phyloP scores from a whole-genome alignment of 1,140 invertebrate genomes.

The Pseudomyrmex cubaensis region DNA sequence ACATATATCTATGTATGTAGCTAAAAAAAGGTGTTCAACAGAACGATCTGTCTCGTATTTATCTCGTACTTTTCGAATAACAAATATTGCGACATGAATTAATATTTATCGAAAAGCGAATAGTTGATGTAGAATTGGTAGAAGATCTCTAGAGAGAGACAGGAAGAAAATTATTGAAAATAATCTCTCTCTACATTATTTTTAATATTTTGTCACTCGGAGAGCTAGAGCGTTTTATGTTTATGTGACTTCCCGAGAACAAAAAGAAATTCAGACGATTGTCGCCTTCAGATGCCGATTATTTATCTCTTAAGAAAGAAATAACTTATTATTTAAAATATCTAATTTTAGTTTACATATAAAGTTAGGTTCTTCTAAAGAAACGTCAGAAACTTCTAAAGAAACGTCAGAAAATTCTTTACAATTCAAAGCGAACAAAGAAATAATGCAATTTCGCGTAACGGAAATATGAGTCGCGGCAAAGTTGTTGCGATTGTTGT shows the following conservation, averaged over 20 bases:
- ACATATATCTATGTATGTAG: slow-evolving; percentile 26
- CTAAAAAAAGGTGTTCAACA: not conserved
- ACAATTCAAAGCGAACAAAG: slow-evolving; percentile 4
- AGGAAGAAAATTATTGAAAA: not conserved
- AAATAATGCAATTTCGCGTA: slow-evolving; percentile 25
- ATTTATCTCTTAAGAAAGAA: no score
- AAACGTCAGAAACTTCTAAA: not conserved
- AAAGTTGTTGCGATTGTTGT: slow-evolving; percentile 42
- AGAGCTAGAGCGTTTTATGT: no score
- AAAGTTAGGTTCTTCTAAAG: not conserved
- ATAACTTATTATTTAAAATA: no score
- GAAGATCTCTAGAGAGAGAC: no score
- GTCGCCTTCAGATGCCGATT: no score
- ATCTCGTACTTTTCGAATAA: not conserved
- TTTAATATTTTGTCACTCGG: no score
- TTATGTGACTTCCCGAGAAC: no score
- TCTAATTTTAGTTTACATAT: no score
- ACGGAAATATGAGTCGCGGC: slow-evolving; percentile 29
- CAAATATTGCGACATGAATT: slow-evolving; percentile 16
- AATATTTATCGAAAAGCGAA: slow-evolving; percentile 4
- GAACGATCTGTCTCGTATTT: not conserved
- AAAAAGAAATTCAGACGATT: no score
- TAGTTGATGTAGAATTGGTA: not conserved
- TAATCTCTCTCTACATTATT: not conserved
- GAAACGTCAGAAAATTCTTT: not conserved